phyloP scores from a whole-genome alignment of 2,888 invertebrate species.

The Agrotis ipsilon region DNA sequence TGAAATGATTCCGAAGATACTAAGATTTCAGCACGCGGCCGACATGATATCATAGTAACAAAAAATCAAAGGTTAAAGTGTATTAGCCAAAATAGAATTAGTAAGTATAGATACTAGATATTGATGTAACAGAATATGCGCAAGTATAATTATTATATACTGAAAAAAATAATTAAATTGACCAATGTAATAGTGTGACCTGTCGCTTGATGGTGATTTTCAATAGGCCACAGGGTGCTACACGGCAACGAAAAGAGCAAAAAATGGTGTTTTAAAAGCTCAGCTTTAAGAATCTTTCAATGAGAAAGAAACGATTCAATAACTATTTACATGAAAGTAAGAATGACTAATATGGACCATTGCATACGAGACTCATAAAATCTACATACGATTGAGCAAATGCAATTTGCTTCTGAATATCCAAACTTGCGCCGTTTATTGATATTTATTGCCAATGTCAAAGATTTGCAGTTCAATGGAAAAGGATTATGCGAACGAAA shows the following conservation, averaged over 20 bases:
- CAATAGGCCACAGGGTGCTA: too few species aligned
- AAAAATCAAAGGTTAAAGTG: too few species aligned
- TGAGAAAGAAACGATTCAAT: neutral
- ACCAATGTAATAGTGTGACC: too few species aligned
- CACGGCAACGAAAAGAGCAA: neutral
- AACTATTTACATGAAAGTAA: neutral
- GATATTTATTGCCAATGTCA: conserved; percentile 36
- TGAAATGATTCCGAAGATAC: too few species aligned
- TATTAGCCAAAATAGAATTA: too few species aligned
- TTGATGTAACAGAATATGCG: too few species aligned
- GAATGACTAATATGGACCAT: conserved; percentile 25
- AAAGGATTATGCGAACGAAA: neutral
- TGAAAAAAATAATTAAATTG: too few species aligned
- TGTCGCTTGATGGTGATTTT: too few species aligned
- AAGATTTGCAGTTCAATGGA: conserved; percentile 27
- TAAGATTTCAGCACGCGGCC: too few species aligned
- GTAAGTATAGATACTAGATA: too few species aligned
- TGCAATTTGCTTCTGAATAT: conserved; percentile 26
- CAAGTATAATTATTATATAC: too few species aligned
- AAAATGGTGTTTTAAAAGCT: neutral
- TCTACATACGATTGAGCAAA: conserved; percentile 37
- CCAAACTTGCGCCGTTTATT: conserved; percentile 39
- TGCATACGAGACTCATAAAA: conserved; percentile 29
- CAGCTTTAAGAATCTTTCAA: neutral
- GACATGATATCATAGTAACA: too few species aligned